phyloP scores from a whole-genome alignment of 2,113 vertebrate genomes.

The Dendrocopos noguchii region DNA sequence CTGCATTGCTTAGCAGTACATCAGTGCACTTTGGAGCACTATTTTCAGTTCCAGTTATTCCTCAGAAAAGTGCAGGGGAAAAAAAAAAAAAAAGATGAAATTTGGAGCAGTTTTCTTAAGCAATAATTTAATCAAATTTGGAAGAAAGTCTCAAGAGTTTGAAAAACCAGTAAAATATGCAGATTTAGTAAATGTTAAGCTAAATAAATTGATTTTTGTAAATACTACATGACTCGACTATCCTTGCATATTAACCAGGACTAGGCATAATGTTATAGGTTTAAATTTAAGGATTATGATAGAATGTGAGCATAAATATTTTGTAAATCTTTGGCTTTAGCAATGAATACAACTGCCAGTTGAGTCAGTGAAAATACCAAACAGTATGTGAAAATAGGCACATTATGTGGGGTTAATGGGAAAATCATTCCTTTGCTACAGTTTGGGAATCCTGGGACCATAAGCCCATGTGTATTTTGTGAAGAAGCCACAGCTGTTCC shows the following conservation, averaged over 20 bases:
- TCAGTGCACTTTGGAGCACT: constrained; percentile 21
- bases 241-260: constrained; percentile 6
- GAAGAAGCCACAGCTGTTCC: not conserved
- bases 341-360: not conserved
- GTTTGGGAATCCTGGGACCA: not conserved
- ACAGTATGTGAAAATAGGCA: not conserved
- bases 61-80: not conserved
- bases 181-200: constrained; percentile 10
- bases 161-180: not conserved
- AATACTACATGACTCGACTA: not conserved
- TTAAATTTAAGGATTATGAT: not conserved
- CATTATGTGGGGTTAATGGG: not conserved
- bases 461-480: not conserved
- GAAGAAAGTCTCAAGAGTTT: constrained; percentile 4
- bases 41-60: constrained; percentile 36
- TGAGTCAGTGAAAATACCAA: not conserved
- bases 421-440: not conserved
- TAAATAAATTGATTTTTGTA: constrained; percentile 19
- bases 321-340: not conserved
- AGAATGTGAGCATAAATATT: not conserved
- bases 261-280: not conserved
- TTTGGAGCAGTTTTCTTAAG: not conserved
- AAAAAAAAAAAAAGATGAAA: not conserved
- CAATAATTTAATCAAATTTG: constrained; percentile 7
- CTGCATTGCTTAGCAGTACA: constrained; percentile 36